Evolutionary conservation across 2,888 invertebrate genomes (phyloP).

Genomic region (Tetanocera ferruginea): DNA sequence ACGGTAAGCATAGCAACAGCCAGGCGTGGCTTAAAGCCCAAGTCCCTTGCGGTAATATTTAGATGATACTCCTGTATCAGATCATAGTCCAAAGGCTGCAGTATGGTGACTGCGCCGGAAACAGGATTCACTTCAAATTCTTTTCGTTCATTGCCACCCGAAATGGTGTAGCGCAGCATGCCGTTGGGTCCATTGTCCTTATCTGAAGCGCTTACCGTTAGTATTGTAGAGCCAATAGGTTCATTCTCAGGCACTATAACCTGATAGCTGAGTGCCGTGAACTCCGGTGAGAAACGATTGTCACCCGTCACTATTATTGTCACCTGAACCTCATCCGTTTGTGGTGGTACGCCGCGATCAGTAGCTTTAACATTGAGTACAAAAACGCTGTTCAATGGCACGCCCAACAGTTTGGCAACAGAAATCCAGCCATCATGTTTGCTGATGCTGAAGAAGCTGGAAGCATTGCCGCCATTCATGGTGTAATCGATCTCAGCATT

Average conservation of each 20-base stretch:
- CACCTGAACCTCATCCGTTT: constrained; percentile 81
- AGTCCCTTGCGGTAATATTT: constrained; percentile 89
- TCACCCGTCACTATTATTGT: constrained; percentile 87
- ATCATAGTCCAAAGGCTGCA: constrained; percentile 88
- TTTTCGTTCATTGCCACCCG: constrained; percentile 84
- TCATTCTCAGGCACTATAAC: constrained; percentile 94
- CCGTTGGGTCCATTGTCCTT: constrained; percentile 92
- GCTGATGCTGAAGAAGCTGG: constrained; percentile 80
- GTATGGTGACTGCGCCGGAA: constrained; percentile 85
- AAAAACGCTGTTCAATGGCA: constrained; percentile 76
- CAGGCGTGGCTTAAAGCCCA: constrained; percentile 83
- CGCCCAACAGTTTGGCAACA: constrained; percentile 72
- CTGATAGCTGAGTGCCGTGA: constrained; percentile 87
- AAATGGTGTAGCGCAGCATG: constrained; percentile 85
- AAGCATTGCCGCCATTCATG: constrained; percentile 82
- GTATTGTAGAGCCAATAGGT: constrained; percentile 85
- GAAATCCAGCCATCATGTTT: constrained; percentile 86
- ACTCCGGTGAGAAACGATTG: constrained; percentile 84
- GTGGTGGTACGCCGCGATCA: constrained; percentile 91
- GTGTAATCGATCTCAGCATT: constrained; percentile 90
- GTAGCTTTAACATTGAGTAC: constrained; percentile 80
- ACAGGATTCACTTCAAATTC: constrained; percentile 84
- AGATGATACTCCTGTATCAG: constrained; percentile 85
- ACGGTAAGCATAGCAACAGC: constrained; percentile 87
- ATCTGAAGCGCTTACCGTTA: constrained; percentile 88